A percentile compares a stretch with the other conserved stretches of the same genome.
Conservation (phyloP, 2,888 invertebrate species). For the Plagodis dolabraria region DNA sequence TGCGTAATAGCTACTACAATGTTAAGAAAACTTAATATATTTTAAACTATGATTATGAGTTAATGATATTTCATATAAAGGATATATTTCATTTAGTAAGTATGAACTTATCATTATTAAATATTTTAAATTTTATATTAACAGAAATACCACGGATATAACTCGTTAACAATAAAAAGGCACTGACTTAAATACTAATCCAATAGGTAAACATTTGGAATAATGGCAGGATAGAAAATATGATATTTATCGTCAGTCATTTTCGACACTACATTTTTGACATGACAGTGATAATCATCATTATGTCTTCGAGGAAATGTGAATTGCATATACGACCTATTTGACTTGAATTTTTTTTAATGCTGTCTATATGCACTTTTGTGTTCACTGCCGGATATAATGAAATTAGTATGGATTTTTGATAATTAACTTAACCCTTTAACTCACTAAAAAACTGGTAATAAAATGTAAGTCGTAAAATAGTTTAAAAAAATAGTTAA, state of each 20-base stretch:
- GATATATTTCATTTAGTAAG: slow-evolving; percentile 28
- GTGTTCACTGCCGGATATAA: too few species aligned
- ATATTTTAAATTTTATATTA: slow-evolving; percentile 11
- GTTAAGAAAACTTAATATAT: slow-evolving; percentile 19
- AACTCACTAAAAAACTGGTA: too few species aligned
- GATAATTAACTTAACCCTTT: too few species aligned
- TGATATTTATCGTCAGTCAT: slow-evolving; percentile 41
- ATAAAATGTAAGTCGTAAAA: too few species aligned
- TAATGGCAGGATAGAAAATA: slow-evolving; percentile 36
- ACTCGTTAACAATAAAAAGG: slow-evolving; percentile 63
- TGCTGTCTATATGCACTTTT: too few species aligned
- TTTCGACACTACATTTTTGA: slow-evolving; percentile 8
- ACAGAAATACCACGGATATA: slow-evolving; percentile 29
- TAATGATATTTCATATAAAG: slow-evolving; percentile 21
- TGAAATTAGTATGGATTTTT: too few species aligned
- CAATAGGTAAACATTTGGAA: slow-evolving; percentile 48
- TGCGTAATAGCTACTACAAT: slow-evolving; percentile 22
- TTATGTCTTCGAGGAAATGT: too few species aligned
- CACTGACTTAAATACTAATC: slow-evolving; percentile 67
- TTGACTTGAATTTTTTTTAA: too few species aligned
- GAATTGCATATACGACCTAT: too few species aligned
- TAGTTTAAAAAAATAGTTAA: too few species aligned
- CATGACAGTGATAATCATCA: neutral
- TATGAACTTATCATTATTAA: slow-evolving; percentile 24
- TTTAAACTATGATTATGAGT: slow-evolving; percentile 23